A percentile compares a stretch with the other conserved stretches of the same genome.
phyloP scores from a whole-genome alignment of 2,113 vertebrate genomes.

The Glaucidium brasilianum region DNA sequence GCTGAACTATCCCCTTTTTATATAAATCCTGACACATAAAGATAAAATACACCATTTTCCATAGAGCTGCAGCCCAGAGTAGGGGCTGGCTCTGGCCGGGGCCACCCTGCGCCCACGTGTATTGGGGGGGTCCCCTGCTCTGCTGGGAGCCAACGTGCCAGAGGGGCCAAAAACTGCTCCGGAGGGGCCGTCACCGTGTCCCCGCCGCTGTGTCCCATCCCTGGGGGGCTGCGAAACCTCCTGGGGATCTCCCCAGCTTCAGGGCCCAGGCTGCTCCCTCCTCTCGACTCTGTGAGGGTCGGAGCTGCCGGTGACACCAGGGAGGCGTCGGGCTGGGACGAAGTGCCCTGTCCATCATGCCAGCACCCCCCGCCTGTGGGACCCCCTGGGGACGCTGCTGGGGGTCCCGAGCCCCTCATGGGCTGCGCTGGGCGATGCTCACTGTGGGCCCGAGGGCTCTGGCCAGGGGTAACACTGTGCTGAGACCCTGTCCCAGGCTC shows the following conservation, averaged over 20 bases:
- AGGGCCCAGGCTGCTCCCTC: accelerated
- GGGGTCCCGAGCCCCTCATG: background rate
- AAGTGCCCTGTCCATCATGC: background rate
- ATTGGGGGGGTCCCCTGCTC: background rate
- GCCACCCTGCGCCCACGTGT: accelerated
- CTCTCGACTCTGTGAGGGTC: too few relatives aligned
- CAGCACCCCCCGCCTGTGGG: background rate
- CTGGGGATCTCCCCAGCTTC: accelerated
- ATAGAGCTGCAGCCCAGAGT: background rate
- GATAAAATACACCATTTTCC: constrained; percentile 61
- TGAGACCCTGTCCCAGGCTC: background rate
- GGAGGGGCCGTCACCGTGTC: background rate
- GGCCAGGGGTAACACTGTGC: background rate
- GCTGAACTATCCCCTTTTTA: constrained; percentile 74
- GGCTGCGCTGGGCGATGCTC: background rate
- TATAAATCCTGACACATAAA: constrained; percentile 77
- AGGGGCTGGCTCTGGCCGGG: background rate
- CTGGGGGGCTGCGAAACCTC: background rate
- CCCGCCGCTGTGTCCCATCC: background rate
- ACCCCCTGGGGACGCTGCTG: background rate
- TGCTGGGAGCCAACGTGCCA: accelerated
- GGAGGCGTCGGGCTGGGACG: background rate
- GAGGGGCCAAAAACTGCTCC: accelerated
- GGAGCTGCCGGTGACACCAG: background rate
- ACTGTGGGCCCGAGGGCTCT: accelerated